Evolutionary conservation across 2,113 vertebrate genomes (phyloP), one percentile per base, ranked within the genome.

Genomic region (Microtus oregoni): DNA sequence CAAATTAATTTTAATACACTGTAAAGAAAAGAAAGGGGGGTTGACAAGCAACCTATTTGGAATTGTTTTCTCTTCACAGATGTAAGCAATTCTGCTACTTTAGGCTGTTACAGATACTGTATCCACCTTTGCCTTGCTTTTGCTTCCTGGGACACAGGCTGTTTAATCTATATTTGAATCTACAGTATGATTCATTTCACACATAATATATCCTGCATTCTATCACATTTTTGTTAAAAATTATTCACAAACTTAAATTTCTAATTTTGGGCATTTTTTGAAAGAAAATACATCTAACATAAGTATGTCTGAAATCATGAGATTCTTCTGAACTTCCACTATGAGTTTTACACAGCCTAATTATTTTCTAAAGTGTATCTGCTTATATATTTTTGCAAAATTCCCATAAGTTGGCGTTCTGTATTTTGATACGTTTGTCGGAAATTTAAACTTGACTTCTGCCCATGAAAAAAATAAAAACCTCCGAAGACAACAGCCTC

Each of bases 391-490:
- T 99, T 99, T 98, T 99, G 98, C 98, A 98, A 94, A 97, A 98
- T 98, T 98, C 98, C 98, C 99, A 98, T 98, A 99, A 99, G 98
- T 98, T 99, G 98, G 98, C 98, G 98, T 98, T 99, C 98, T 98
- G 98, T 98, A 98, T 99, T 98, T 98, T 97, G 95, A 98, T 98
- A 98, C 97, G 96, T 97, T 98, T 98, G 98, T 99, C 99, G 99
- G 98, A 98, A 99, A 98, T 98, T 99, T 98, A 99, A 98, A 99
- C 99, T 98, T 99, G 98, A 98, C 98, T 99, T 98, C 98, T 99
- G 98, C 98, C 99, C 99, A 98, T 98, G 98, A 89, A 87, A 32
- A 63, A 63, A 95, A 97, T 17, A 20, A 32, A 95, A 52, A 70
- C 17, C 44, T 44, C 38, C 6, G 22, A 91, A 50, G 2, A 87